A percentile compares a stretch with the other conserved stretches of the same genome.
Evolutionary conservation across 2,797 vertebrate genomes (phyloP).

Genomic region (Gephyroberyx darwinii): DNA sequence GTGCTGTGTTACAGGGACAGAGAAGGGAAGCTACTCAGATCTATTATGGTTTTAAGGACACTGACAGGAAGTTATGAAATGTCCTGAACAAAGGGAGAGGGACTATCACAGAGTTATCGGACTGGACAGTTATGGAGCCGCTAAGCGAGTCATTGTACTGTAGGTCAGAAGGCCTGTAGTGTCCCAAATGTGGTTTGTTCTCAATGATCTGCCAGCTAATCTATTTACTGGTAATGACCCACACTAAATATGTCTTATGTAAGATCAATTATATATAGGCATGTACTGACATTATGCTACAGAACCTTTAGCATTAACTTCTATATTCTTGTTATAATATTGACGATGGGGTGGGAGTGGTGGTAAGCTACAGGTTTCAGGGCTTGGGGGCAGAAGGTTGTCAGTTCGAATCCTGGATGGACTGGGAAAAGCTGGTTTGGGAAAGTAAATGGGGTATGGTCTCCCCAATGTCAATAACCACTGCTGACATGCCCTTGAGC

Average conservation of each 20-base stretch:
- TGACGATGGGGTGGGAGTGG: too few relatives aligned
- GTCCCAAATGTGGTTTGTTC: neutral
- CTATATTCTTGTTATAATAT: too few relatives aligned
- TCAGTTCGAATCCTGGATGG: neutral
- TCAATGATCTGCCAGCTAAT: neutral
- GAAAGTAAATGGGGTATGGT: neutral
- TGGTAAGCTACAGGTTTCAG: neutral
- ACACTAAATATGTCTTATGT: neutral
- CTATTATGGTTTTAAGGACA: slow-evolving; percentile 69
- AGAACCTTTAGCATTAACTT: neutral
- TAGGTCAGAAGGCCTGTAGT: neutral
- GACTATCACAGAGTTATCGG: slow-evolving; percentile 13
- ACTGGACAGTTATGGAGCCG: neutral
- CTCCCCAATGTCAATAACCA: neutral
- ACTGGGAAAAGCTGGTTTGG: slow-evolving; percentile 1
- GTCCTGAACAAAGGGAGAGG: slow-evolving; percentile 54
- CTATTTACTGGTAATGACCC: neutral
- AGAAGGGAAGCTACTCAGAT: slow-evolving; percentile 77
- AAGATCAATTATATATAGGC: neutral
- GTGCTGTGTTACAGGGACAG: slow-evolving; percentile 75
- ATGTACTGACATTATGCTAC: neutral
- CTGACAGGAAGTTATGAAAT: slow-evolving; percentile 62
- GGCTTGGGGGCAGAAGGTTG: neutral
- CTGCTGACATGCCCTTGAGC: slow-evolving; percentile 4
- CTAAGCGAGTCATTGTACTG: neutral